Evolutionary conservation across 2,797 vertebrate species (phyloP), one percentile per base, ranked within the genome.

Genomic region (Neosilurus mollespiculum): DNA sequence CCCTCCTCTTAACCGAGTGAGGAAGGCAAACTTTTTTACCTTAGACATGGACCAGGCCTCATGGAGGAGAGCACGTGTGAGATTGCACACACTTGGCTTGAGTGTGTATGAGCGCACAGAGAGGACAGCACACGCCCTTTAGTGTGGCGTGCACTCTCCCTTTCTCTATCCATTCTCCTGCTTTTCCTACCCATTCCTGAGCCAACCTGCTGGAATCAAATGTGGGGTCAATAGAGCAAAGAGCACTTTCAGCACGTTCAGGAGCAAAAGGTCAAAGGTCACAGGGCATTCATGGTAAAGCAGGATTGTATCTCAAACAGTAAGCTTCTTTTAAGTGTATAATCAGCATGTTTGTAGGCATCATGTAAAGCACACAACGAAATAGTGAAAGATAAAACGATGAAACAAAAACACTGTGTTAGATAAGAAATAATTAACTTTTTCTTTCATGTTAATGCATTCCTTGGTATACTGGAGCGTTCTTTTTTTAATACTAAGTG

Each of bases 151-250:
- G 81, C 90, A 86, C 88, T 79, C 87, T 87, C 86, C 81, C 88
- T 88, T 73, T 87, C 88, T 86, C 88, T 90, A 84, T 89, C 89
- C 88, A 80, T 84, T 89, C 87, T 87, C 83, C 84, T 86, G 82
- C 87, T 85, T 92, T 93, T 93, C 92, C 90, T 93, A 94, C 93
- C 91, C 92, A 94, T 92, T 94, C 93, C 88, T 93, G 93, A 93
- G 93, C 90, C 93, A 95, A 95, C 94, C 95, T 95, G 94, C 93
- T 93, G 94, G 91, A 91, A 95, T 95, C 93, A 95, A 95, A 95
- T 90, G 93, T 80, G 92, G 90, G 92, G 94, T 95, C 93, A 95
- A 94, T 91, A 95, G 85, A 95, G 93, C 92, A 93, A 89, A 88
- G 78, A 89, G 86, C 92, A 95, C 86, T 90, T 91, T 93, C 84